phyloP scores from a whole-genome alignment of 2,888 invertebrate genomes.

The Fabriciana adippe region DNA sequence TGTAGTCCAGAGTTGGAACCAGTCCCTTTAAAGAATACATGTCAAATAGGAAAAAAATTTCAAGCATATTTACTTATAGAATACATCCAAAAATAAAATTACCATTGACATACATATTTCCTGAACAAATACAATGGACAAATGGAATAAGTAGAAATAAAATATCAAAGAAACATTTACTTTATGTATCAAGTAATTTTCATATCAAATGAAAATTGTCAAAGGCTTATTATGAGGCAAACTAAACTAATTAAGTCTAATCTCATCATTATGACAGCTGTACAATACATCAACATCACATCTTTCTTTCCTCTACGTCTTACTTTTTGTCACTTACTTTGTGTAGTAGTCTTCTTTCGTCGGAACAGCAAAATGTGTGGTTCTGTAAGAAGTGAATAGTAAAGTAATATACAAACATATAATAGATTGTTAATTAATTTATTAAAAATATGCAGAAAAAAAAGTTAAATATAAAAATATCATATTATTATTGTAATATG shows the following conservation, averaged over 20 bases:
- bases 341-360: conserved; percentile 84
- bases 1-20: no score
- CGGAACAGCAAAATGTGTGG: conserved; percentile 95
- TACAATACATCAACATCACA: conserved; percentile 52
- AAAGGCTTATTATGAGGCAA: conserved; percentile 51
- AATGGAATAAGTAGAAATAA: conserved; percentile 2
- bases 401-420: background rate
- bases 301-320: conserved; percentile 37
- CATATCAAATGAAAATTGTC: conserved; percentile 28
- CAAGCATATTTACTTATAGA: no score
- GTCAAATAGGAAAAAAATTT: no score
- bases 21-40: no score
- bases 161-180: background rate
- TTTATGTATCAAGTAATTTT: conserved; percentile 3
- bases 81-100: background rate
- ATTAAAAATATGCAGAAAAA: background rate
- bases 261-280: conserved; percentile 48
- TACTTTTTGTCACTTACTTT: conserved; percentile 57
- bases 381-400: conserved; percentile 81
- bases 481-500: no score
- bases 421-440: background rate
- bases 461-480: no score
- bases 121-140: background rate
- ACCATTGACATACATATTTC: background rate
- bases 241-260: conserved; percentile 55